Evolutionary conservation across 2,113 vertebrate genomes (phyloP).

Genomic region (Mustela lutreola): DNA sequence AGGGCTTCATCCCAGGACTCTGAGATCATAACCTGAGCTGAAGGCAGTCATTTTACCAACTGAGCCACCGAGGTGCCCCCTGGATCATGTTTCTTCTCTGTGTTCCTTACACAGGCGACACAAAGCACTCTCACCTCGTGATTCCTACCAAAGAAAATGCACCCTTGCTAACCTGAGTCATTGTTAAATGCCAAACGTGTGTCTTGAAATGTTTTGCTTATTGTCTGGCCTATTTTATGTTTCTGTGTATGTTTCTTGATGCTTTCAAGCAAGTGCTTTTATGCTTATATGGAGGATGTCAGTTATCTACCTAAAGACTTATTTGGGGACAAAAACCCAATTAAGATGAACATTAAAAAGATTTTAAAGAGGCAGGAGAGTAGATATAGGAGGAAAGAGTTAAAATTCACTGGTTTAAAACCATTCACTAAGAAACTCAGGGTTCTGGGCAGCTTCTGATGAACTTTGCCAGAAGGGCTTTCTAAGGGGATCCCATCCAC

Average conservation of each 20-base stretch:
- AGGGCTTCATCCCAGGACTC: not conserved
- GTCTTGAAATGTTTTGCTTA: not conserved
- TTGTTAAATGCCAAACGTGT: not conserved
- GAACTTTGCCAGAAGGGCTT: not conserved
- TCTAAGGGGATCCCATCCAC: not conserved
- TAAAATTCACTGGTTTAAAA: not conserved
- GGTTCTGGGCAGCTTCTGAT: not conserved
- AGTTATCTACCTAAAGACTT: not conserved
- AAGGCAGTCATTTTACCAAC: not conserved
- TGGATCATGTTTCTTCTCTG: not conserved
- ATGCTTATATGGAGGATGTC: not conserved
- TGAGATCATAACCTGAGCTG: not conserved
- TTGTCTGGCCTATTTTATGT: not conserved
- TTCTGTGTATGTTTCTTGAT: not conserved
- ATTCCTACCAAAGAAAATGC: not conserved
- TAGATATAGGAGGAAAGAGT: constrained; percentile 2
- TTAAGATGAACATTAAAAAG: not conserved
- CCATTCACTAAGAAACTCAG: not conserved
- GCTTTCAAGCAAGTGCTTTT: not conserved
- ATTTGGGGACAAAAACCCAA: not conserved
- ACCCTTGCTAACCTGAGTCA: not conserved
- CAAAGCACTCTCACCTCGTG: not conserved
- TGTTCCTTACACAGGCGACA: not conserved
- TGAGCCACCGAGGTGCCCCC: not conserved
- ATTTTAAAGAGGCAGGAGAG: not conserved